Conservation (phyloP, 1,140 invertebrate genomes). For the Halyomorpha halys region DNA sequence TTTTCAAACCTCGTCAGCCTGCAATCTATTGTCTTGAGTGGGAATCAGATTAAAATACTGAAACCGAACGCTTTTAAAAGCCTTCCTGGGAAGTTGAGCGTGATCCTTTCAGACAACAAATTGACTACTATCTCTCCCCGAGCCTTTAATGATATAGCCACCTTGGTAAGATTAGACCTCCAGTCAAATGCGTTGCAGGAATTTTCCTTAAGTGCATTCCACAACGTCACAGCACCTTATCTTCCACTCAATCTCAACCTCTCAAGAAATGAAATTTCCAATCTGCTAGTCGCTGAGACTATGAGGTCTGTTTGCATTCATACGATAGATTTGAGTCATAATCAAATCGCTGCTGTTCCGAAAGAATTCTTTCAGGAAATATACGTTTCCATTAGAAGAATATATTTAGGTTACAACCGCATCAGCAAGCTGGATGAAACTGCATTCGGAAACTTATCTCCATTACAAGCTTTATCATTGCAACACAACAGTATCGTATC, state of each 20-base stretch:
- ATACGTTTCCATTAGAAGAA: constrained; percentile 48
- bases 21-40: constrained; percentile 57
- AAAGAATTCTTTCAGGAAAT: constrained; percentile 49
- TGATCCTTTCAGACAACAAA: constrained; percentile 57
- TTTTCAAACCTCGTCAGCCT: constrained; percentile 52
- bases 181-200: constrained; percentile 57
- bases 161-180: constrained; percentile 55
- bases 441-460: constrained; percentile 54
- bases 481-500: constrained; percentile 60
- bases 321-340: constrained; percentile 58
- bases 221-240: constrained; percentile 49
- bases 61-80: constrained; percentile 49
- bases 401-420: constrained; percentile 62
- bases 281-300: constrained; percentile 45
- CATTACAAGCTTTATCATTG: constrained; percentile 61
- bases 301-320: constrained; percentile 44
- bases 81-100: constrained; percentile 53
- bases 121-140: constrained; percentile 48
- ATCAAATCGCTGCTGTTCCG: constrained; percentile 53
- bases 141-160: constrained; percentile 56
- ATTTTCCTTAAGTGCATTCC: constrained; percentile 53
- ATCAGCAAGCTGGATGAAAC: constrained; percentile 57
- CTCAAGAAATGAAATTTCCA: constrained; percentile 53
- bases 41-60: constrained; percentile 53
- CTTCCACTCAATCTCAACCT: constrained; percentile 54